Evolutionary conservation across 2,113 vertebrate species (phyloP), one percentile per base, ranked within the genome.

Genomic region (Agapornis roseicollis): DNA sequence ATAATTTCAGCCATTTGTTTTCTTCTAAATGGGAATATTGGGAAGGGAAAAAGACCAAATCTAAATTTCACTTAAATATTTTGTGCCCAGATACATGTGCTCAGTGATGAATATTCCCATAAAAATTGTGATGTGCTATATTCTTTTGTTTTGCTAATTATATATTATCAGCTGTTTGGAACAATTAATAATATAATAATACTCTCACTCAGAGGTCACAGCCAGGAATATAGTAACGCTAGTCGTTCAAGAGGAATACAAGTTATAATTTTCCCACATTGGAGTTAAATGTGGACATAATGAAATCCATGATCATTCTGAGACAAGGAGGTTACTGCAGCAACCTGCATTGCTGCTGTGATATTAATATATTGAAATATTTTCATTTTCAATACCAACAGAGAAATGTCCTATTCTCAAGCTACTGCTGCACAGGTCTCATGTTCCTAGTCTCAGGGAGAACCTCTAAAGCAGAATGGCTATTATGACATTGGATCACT

Each of bases 71-170:
- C 12, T n/a, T 28, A 13, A 68, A 46, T 56, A 56, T 56, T 52
- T 77, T 68, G 13, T 52, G 9, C 2, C 18, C 13, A 82, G 20
- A 18, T 79, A 17, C 49, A 74, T 0, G 0, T 65, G 19, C 47
- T 77, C 10, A 39, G 24, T 64, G 11, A 47, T 65, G 16, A 70
- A 3, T 74, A 60, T 13, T 73, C 22, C 22, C 28, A 65, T 27
- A 41, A 52, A 89, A 80, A 49, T 6, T 29, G 64, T 27, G 9
- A 58, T 58, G 16, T 64, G 7, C 2, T 85, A 8, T 28, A 46
- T 49, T 73, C 8, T 69, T 35, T 78, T 69, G 35, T 78, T 92
- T 77, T 49, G 1, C 7, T 78, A 81, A 46, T 81, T 85, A 55
- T 50, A 65, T 2, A 53, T 50, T 65, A 35, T 19, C 14, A 28